Base-by-base conservation (phyloP, 1,140 invertebrate genomes). In the Pseudobourletiella spinata region DNA sequence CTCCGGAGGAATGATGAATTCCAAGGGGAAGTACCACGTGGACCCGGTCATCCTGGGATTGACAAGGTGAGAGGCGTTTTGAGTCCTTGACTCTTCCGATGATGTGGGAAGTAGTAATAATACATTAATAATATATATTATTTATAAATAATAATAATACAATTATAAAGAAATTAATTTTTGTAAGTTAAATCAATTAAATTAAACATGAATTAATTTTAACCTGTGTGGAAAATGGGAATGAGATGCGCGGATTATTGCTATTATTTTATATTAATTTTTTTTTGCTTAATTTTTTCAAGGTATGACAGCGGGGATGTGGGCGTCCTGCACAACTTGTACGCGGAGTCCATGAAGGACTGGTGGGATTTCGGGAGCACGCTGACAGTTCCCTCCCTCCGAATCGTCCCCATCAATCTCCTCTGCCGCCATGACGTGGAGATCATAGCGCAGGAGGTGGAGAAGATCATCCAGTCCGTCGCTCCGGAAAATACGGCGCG, bases 301-400 rank as follows among this genome's bases (percentile, higher is more conserved):
- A 51, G 48, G 24, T 25, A 51, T 22, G 70, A 73, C 60, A 63
- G 50, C 3, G 78, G 75, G 2, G 79, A 80, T 28, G 74, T 76
- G 24, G 80, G 77, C 8, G 72, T 74, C 35, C 69, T 84, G 32
- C 76, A 78, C 54, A 63, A 74, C 16, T 73, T 79, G n/a, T 84
- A 82, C 71, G 72, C 79, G 22, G 76, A 72, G 2, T 76, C 76
- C 2, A 71, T 84, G 28, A 73, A 76, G 2, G 71, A 76, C 18
- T 85, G 84, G 83, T 77, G 84, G 56, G 76, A 83, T 61, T 83
- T 80, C 75, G 83, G 80, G 3, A 63, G 78, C 30, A 76, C 78
- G 14, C 71, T 84, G 2, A 76, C 76, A 48, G 80, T 80, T 1
- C 79, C 82, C 2, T 76, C 82, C 15, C 22, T 70, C 2, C 56